Conservation (phyloP, 2,888 invertebrate genomes). For the Monochamus alternatus region DNA sequence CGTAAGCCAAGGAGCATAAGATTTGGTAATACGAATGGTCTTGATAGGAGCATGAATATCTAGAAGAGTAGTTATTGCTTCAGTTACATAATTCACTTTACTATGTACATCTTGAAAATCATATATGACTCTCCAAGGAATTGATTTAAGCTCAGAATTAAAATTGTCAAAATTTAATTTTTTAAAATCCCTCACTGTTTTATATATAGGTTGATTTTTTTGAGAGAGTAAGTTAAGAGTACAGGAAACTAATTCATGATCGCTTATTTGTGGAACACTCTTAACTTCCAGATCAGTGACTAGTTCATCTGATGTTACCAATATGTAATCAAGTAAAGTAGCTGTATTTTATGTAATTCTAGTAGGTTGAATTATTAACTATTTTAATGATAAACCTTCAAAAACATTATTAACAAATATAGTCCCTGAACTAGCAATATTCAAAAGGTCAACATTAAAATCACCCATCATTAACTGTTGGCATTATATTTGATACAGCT, state of each 20-base stretch:
- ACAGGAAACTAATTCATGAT: too few species aligned
- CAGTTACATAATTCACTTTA: not conserved
- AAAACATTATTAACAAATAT: not conserved
- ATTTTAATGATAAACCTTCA: not conserved
- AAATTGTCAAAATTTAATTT: too few species aligned
- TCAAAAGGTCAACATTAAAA: not conserved
- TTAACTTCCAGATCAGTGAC: too few species aligned
- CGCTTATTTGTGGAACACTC: too few species aligned
- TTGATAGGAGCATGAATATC: constrained; percentile 1
- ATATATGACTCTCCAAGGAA: constrained; percentile 1
- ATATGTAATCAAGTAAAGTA: not conserved
- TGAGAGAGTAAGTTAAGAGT: too few species aligned
- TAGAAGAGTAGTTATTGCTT: not conserved
- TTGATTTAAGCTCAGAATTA: too few species aligned
- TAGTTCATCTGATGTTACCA: too few species aligned
- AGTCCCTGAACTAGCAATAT: not conserved
- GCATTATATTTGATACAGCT: not conserved
- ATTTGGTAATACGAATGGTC: not conserved
- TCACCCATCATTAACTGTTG: not conserved
- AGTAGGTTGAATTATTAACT: not conserved
- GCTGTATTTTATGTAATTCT: not conserved
- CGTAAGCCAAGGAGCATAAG: constrained; percentile 6
- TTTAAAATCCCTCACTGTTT: too few species aligned
- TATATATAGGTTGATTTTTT: too few species aligned
- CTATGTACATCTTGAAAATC: not conserved